A percentile compares a stretch with the other conserved stretches of the same genome.
phyloP scores from a whole-genome alignment of 2,888 invertebrate species.

The Rotaria macrura region DNA sequence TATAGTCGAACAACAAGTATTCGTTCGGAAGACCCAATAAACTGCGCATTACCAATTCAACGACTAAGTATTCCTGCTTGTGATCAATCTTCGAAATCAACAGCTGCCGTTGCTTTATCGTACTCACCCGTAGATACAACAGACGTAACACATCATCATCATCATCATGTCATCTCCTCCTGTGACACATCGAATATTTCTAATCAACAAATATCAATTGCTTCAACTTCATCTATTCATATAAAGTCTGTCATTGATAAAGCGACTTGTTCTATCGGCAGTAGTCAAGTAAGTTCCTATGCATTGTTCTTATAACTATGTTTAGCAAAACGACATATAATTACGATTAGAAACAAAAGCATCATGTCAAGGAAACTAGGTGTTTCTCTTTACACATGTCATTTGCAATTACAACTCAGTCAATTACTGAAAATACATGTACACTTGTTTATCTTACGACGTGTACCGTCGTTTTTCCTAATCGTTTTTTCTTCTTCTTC shows the following conservation, averaged over 20 bases:
- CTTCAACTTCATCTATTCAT: not conserved
- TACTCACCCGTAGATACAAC: not conserved
- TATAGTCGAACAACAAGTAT: not conserved
- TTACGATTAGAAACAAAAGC: not conserved
- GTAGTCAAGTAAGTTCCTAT: not conserved
- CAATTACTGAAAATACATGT: not conserved
- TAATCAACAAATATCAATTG: not conserved
- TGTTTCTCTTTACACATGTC: not conserved
- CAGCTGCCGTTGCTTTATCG: not conserved
- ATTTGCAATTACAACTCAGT: not conserved
- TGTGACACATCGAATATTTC: not conserved
- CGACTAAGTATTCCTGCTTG: not conserved
- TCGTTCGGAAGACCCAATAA: not conserved
- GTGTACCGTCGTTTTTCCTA: not conserved
- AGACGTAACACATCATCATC: not conserved
- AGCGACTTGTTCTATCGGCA: not conserved
- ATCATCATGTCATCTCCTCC: not conserved
- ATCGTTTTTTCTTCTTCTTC: not conserved
- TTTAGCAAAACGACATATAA: not conserved
- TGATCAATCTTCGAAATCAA: not conserved
- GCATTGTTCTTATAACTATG: not conserved
- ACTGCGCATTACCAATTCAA: not conserved
- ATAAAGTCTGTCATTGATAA: not conserved
- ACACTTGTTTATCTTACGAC: not conserved
- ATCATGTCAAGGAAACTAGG: not conserved